Percentiles rank a stretch among this genome's conserved stretches.
These are phyloP conservation scores for Aphelinus certus DNA, from an alignment of 1,140 invertebrate species.

Conservation along the genomic window DNA sequence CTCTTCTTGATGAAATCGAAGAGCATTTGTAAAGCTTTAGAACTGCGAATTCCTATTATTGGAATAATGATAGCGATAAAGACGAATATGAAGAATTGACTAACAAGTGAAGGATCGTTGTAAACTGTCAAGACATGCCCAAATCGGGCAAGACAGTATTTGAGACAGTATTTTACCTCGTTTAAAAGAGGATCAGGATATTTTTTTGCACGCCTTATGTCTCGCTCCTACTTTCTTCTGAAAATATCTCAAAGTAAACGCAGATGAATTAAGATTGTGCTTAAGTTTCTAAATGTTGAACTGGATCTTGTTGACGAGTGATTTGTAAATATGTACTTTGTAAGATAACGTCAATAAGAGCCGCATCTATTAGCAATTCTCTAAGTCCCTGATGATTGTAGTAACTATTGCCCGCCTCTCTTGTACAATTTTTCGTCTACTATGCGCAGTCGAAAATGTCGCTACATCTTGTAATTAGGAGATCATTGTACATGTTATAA, in stretches of 20 bases:
- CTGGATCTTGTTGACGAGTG: not conserved
- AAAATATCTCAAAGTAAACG: conserved; percentile 1
- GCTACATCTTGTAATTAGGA: conserved; percentile 20
- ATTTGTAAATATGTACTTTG: conserved; percentile 27
- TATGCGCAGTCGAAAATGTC: not conserved
- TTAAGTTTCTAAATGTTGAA: not conserved
- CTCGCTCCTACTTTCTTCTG: conserved; percentile 7
- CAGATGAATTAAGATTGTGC: conserved; percentile 3
- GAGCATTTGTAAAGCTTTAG: conserved; percentile 29
- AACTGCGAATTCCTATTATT: conserved; percentile 11
- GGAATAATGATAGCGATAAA: conserved; percentile 14
- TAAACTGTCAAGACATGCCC: conserved; percentile 24
- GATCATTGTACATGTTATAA: conserved; percentile 21
- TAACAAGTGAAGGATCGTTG: not conserved
- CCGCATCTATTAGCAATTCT: not conserved
- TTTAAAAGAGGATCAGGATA: conserved; percentile 14
- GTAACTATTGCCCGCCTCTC: not conserved
- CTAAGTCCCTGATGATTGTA: not conserved
- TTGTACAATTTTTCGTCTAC: conserved; percentile 26
- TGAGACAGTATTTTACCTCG: conserved; percentile 28
- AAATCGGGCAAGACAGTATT: conserved; percentile 33
- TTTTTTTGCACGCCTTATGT: conserved; percentile 26
- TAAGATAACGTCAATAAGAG: conserved; percentile 18
- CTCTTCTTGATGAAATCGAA: not conserved
- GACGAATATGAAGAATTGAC: not conserved